Base-by-base conservation (phyloP, 2,113 vertebrate species). In the Cichladusa arquata region DNA sequence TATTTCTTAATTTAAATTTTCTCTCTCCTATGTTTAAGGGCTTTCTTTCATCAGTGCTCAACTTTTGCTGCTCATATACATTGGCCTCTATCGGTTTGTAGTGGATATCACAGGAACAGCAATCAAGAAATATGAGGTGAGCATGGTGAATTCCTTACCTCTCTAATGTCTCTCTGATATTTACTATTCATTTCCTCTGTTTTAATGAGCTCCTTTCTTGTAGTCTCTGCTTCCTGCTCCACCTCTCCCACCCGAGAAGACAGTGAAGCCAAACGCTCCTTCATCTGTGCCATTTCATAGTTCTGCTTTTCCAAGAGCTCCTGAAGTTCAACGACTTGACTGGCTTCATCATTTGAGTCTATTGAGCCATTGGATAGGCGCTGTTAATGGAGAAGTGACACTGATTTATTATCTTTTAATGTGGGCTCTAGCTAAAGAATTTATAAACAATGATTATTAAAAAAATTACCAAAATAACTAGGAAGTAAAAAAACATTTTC, bases 281-380 rank as follows among this genome's bases (percentile, higher is more conserved):
- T 99, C 99, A 99, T 99, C 97, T 99, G 99, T 64, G 98, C 98
- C 99, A 99, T 98, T 98, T 99, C 99, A 86, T 99, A 99, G 97
- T 99, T 99, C 95, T 99, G 99, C 91, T 99, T 99, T 97, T 99
- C 99, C 93, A 99, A 98, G 42, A 99, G 97, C 92, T 99, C 99
- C 97, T 99, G 99, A 79, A 99, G 98, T 97, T 99, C 99, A 61
- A 99, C 98, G 96, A 99, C 98, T 97, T 99, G 99, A 96, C 98
- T 98, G 34, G 98, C 98, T 91, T 99, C 99, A 65, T 99, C 99
- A 44, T 98, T 98, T 17, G 99, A 98, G 93, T 99, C 99, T 97
- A 99, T 98, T 40, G 99, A 99, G 67, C 99, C 99, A 71, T 99
- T 99, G 31, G 99, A 99, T 70, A 99, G 96, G 12, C 99, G 98